phyloP scores from a whole-genome alignment of 2,113 vertebrate species.

The Pangasianodon gigas region DNA sequence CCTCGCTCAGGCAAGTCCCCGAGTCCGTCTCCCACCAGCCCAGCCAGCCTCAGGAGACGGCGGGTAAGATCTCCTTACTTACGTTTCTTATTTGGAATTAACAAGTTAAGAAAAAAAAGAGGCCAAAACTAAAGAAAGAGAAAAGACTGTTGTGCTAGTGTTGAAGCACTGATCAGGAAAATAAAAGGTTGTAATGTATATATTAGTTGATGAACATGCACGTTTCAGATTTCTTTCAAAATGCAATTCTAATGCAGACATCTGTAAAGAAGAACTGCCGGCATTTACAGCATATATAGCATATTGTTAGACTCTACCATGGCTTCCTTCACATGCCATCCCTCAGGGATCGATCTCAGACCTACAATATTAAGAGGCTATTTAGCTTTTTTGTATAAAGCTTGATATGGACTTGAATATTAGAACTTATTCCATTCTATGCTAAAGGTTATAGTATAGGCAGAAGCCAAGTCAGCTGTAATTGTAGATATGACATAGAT shows the following conservation, averaged over 20 bases:
- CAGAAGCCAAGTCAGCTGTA: not conserved
- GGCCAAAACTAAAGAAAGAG: too few species aligned
- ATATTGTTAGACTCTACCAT: not conserved
- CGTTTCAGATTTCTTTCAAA: not conserved
- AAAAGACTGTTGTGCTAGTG: not conserved
- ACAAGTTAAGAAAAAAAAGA: not conserved
- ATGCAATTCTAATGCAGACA: not conserved
- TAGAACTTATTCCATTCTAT: not conserved
- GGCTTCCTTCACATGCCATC: not conserved
- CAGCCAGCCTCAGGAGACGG: slow-evolving; percentile 90
- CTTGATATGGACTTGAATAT: not conserved
- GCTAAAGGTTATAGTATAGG: not conserved
- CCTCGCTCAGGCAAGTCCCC: slow-evolving; percentile 95
- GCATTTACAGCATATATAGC: too few species aligned
- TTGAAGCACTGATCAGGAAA: not conserved
- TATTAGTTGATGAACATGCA: not conserved
- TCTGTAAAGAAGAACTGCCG: not conserved
- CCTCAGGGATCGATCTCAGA: not conserved
- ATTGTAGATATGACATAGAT: too few species aligned
- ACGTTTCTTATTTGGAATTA: not conserved
- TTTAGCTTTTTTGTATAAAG: not conserved
- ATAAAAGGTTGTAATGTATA: not conserved
- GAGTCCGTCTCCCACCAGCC: slow-evolving; percentile 93
- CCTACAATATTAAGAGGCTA: not conserved
- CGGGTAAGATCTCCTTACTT: slow-evolving; percentile 77